Base-by-base conservation (phyloP, 1,140 invertebrate genomes). In the Acromyrmex charruanus region DNA sequence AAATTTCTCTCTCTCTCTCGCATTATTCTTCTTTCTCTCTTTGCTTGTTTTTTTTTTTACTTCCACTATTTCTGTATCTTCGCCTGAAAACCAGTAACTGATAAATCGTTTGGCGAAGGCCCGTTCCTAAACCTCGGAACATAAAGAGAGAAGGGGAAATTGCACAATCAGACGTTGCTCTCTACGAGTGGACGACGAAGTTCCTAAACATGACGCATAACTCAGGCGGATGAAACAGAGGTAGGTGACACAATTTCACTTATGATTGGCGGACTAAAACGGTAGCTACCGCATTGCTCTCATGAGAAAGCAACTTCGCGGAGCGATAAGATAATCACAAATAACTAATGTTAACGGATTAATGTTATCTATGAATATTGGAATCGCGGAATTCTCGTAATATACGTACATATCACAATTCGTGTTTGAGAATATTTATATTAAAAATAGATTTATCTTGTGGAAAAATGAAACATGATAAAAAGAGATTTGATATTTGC, bases 121-220 rank as follows among this genome's bases (percentile, higher is more conserved):
- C 77, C 66, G 35, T 77, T 79, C 69, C 9, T 58, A 51, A 87
- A 63, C 49, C 61, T 84, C 72, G 66, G 55, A 75, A 80, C 9
- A 16, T 71, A 87, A 87, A 80, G 61, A 51, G 74, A 21, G 16
- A 31, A 35, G 79, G 61, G 51, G 68, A 58, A 77, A 71, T 90
- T 90, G 88, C 88, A 84, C 88, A 81, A 90, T 90, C 80, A 89
- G 74, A 59, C 88, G 75, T 79, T 90, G 85, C 85, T 79, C 85
- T 77, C 79, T 31, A 18, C 86, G 58, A 51, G 61, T 65, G 71
- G 31, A 82, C 55, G 75, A 86, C 87, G 21, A 16, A 65, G 84
- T 86, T 87, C 63, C 66, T 59, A 87, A 90, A 81, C 87, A 63
- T 90, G 88, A 89, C 88, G 88, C 88, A 89, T 87, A 82, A 84